phyloP scores from a whole-genome alignment of 2,113 vertebrate genomes.

The Spizaetus ornatus region DNA sequence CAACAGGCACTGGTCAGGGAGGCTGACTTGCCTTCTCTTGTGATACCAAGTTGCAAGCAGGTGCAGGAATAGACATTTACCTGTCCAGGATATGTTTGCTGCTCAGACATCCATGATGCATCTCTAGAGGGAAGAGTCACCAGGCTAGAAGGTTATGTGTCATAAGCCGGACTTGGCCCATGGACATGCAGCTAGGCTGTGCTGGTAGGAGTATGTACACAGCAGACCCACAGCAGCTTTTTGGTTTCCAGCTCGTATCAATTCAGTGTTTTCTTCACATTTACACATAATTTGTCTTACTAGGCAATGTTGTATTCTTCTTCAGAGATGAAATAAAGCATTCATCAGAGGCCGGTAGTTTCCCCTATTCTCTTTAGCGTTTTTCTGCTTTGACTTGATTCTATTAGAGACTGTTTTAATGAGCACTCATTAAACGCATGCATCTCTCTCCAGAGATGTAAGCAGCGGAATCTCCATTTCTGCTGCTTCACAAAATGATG shows the following conservation, averaged over 20 bases:
- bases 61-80: neutral
- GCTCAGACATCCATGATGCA: neutral
- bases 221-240: neutral
- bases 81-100: neutral
- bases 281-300: neutral
- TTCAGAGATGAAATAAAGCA: neutral
- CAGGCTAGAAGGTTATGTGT: neutral
- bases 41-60: neutral
- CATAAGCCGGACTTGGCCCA: neutral
- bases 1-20: neutral
- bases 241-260: neutral
- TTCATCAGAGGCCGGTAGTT: neutral
- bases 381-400: slow-evolving; percentile 1
- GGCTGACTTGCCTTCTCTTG: neutral
- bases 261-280: neutral
- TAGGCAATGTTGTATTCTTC: neutral
- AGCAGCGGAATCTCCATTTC: neutral
- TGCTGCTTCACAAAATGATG: neutral
- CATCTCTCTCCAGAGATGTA: neutral
- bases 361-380: neutral
- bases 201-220: neutral
- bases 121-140: neutral
- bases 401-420: slow-evolving; percentile 10
- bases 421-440: neutral
- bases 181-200: fast-evolving